Percentiles rank a stretch among this genome's conserved stretches.
Conservation (phyloP, 2,888 invertebrate species). For the Epirrita christyi region DNA sequence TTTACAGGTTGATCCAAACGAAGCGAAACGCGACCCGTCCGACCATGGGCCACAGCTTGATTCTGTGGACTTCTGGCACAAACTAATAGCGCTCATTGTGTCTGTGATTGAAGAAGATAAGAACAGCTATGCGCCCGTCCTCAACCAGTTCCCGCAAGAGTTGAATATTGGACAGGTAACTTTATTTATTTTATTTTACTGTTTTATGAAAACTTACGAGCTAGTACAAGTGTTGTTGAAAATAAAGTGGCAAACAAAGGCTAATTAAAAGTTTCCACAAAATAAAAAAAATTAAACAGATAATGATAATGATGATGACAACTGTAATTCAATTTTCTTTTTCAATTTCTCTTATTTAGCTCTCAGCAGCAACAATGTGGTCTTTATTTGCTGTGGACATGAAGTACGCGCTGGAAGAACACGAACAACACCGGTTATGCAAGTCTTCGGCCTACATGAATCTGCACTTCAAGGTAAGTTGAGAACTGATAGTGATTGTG, state of each 20-base stretch:
- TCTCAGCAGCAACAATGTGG: slow-evolving; percentile 99
- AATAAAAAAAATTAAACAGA: too few relatives aligned
- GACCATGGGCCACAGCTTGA: slow-evolving; percentile 94
- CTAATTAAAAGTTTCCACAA: too few relatives aligned
- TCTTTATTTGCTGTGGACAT: slow-evolving; percentile 97
- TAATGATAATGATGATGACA: too few relatives aligned
- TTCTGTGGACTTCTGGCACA: slow-evolving; percentile 99
- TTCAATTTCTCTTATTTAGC: slow-evolving; percentile 72
- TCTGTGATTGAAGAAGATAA: slow-evolving; percentile 99
- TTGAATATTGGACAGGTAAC: slow-evolving; percentile 97
- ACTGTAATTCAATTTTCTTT: too few relatives aligned
- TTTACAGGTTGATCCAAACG: slow-evolving; percentile 92
- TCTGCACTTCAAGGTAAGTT: slow-evolving; percentile 94
- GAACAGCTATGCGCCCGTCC: slow-evolving; percentile 98
- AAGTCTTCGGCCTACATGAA: slow-evolving; percentile 99
- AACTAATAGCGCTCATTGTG: slow-evolving; percentile 97
- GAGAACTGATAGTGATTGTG: too few relatives aligned
- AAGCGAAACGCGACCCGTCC: slow-evolving; percentile 94
- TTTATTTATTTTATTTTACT: too few relatives aligned
- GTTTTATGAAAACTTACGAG: too few relatives aligned
- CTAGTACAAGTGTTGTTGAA: too few relatives aligned
- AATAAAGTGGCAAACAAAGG: too few relatives aligned
- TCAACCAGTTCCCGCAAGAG: slow-evolving; percentile 99
- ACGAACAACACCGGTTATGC: slow-evolving; percentile 97
- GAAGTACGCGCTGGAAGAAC: slow-evolving; percentile 99